phyloP scores from a whole-genome alignment of 2,888 invertebrate species.

The Ptilodon capucinus region DNA sequence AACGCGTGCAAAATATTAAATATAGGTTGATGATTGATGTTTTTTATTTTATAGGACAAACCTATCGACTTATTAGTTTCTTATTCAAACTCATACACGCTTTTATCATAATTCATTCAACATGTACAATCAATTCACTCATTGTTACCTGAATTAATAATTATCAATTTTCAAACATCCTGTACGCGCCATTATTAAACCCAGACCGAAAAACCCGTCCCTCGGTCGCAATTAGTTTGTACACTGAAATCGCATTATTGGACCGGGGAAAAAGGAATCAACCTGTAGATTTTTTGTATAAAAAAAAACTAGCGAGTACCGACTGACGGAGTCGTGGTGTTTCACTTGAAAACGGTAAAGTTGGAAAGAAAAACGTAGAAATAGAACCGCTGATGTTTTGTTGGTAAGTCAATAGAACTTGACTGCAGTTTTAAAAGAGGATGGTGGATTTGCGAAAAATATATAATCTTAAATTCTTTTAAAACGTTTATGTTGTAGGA shows the following conservation, averaged over 20 bases:
- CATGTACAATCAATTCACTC: no score
- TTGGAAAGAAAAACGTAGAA: conserved; percentile 5
- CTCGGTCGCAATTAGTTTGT: conserved; percentile 61
- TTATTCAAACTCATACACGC: no score
- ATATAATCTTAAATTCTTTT: background rate
- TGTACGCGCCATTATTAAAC: conserved; percentile 34
- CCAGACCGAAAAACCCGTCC: conserved; percentile 37
- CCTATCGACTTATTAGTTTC: no score
- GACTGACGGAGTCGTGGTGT: conserved; percentile 7
- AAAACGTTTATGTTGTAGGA: no score
- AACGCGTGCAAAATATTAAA: no score
- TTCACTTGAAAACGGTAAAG: conserved; percentile 14
- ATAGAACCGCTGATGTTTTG: background rate
- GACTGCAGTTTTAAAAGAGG: background rate
- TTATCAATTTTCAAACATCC: conserved; percentile 21
- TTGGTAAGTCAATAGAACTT: background rate
- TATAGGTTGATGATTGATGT: no score
- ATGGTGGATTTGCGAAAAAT: background rate
- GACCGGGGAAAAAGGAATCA: conserved; percentile 51
- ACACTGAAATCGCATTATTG: conserved; percentile 70
- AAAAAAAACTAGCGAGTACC: conserved; percentile 21
- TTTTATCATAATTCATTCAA: no score
- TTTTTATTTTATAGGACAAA: no score
- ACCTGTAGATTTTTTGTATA: conserved; percentile 44
- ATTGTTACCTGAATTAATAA: no score